phyloP scores from a whole-genome alignment of 2,888 invertebrate species.

The Apamea anceps region DNA sequence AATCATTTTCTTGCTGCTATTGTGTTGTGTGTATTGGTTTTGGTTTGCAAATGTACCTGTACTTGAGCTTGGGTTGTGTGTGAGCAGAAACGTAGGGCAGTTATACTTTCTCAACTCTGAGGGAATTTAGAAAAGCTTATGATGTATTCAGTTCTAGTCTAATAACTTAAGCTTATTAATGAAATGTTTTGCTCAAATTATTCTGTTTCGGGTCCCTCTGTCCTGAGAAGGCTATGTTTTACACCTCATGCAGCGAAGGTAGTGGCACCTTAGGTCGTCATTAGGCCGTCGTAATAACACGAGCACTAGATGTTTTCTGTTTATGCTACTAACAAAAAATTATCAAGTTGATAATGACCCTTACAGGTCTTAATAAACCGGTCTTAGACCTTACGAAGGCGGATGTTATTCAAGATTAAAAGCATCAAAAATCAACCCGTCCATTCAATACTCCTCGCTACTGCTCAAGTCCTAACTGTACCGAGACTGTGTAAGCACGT shows the following conservation, averaged over 20 bases:
- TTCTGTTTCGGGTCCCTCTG: background rate
- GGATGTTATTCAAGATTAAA: background rate
- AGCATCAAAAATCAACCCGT: slow-evolving; percentile 2
- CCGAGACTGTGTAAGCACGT: slow-evolving; percentile 38
- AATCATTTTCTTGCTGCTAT: slow-evolving; percentile 54
- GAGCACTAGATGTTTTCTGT: background rate
- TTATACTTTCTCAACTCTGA: background rate
- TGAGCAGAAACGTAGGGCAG: background rate
- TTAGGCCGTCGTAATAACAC: background rate
- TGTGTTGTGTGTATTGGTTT: slow-evolving; percentile 29
- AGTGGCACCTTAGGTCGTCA: background rate
- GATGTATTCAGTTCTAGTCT: too few relatives aligned
- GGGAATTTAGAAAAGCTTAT: background rate
- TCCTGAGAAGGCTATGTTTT: background rate
- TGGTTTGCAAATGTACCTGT: background rate
- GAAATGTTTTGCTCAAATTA: background rate
- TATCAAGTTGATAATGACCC: background rate
- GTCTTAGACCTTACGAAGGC: too few relatives aligned
- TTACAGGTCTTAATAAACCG: background rate
- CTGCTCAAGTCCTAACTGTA: slow-evolving; percentile 10
- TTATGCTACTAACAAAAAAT: background rate
- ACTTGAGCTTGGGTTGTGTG: slow-evolving; percentile 6
- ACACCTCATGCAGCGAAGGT: background rate
- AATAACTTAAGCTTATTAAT: background rate
- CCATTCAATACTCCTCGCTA: slow-evolving; percentile 26